Evolutionary conservation across 2,797 vertebrate genomes (phyloP), one percentile per base, ranked within the genome.

Genomic region (Lates japonicus): DNA sequence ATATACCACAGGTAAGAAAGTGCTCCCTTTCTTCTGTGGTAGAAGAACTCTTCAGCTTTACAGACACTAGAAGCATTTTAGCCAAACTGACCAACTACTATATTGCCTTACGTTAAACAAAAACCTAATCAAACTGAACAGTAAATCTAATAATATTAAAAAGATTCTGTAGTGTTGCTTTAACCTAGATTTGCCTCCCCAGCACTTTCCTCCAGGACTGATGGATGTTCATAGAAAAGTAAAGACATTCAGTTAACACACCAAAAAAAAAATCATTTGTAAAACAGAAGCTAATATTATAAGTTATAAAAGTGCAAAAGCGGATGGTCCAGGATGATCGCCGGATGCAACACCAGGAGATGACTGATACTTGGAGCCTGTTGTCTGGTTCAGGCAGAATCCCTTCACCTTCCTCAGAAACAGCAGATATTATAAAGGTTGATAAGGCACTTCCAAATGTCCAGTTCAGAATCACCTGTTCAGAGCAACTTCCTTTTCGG

Each of bases 401-500:
- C 51, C 59, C 39, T 82, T 39, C 16, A 83, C 63, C 66, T 52
- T 86, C 76, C 72, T 51, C 59, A 83, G 72, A 79, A 74, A 66
- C 65, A 25, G 68, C 67, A 49, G 76, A 54, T 54, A 51, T 22
- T 55, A 16, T 64, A 71, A 69, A 41, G 20, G 59, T 55, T 7
- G 33, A 65, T 48, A 76, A 79, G 79, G 77, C 83, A 54, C 80
- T 77, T 83, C 4, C 49, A 69, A 71, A 80, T 58, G 80, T 79
- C 60, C 58, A 20, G 55, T 33, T 41, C 67, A 48, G 35, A 22
- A 52, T 70, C 76, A 11, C 11, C 41, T 17, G 54, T 42, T 96
- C 96, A 97, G 65, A 96, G 85, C 57, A 95, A 89, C 93, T 97
- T 97, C 93, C 94, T 97, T 92, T 96, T 98, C 97, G 84, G 97